Base-by-base conservation (phyloP, 2,888 invertebrate species). In the Deilephila porcellus region DNA sequence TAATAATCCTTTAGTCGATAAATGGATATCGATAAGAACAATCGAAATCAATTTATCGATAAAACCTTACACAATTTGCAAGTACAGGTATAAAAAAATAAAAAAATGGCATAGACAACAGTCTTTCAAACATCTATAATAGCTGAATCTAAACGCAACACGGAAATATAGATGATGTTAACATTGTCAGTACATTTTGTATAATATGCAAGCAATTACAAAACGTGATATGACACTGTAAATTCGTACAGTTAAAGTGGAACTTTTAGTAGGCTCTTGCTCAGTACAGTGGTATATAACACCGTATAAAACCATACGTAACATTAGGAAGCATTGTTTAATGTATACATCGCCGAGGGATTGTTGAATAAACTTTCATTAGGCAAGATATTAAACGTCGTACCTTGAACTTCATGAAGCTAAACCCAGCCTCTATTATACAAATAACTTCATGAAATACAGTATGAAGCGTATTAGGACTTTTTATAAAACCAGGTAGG, bases 201-300 rank as follows among this genome's bases (percentile, higher is more conserved):
- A 70, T 63, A 71, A 56, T 59, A 74, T n/a, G 56, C 71, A 71
- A 77, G 80, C 82, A 76, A 80, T 76, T 93, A 97, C 94, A 95
- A 86, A 89, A 74, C 53, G 81, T 90, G 91, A 91, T 91, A 91
- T 91, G 91, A 88, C 81, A 85, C 82, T 86, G 84, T 90, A 91
- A 90, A 91, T 91, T 91, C 90, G 90, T 87, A 82, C 82, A 81
- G 80, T 82, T 83, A 71, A 75, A 77, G 37, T 76, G 81, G 81
- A 83, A 83, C 81, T 77, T 79, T 70, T 76, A 71, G 77, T 79
- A 81, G 80, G 78, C 75, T 74, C 60, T 76, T 60, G 64, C 62
- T 74, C 63, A 73, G 62, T 71, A 76, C 81, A 81, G 78, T 79
- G 25, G 7, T 72, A 72, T 60, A 45, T 60, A 37, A 72, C 20